Evolutionary conservation across 2,113 vertebrate genomes (phyloP), one percentile per base, ranked within the genome.

Genomic region (Phaethon lepturus): DNA sequence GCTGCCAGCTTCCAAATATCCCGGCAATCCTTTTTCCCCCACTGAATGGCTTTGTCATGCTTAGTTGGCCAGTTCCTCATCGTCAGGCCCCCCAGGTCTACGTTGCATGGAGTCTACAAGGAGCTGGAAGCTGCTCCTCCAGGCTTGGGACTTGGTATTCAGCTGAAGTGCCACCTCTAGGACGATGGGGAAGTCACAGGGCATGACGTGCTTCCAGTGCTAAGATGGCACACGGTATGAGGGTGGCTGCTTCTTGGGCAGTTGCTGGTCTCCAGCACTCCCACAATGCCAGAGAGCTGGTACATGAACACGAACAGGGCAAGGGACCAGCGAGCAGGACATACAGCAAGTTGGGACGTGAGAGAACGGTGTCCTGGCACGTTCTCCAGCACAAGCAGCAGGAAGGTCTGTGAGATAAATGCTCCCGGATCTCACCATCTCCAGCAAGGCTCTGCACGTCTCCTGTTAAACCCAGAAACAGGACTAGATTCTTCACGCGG

Each of bases 331-430:
- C 0, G 0, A 50, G 24, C 26, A 50, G 74, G n/a, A 19, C 0
- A 1, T 3, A 6, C 7, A 45, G 6, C 35, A 13, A 14, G 38
- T 2, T 62, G 56, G 53, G 52, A 45, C 2, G 1, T 7, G 45
- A 42, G n/a, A 71, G 52, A 64, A 42, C 23, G 64, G 33, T 38
- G 19, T 33, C 31, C 23, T 75, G 55, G 42, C 28, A 38, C 10
- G 42, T 38, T 38, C 42, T 31, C 4, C 25, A 29, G 47, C 33
- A 74, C 13, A 17, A 35, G 73, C 45, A 80, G 26, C 59, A 62
- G 50, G 50, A 66, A 7, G 5, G 35, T 26, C 15, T 60, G 47
- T 11, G 45, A 33, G 17, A 38, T 7, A 40, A 83, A 66, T 31
- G 31, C 52, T 52, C 53, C 62, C 16, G 6, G 13, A 16, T 42